A percentile compares a stretch with the other conserved stretches of the same genome.
Evolutionary conservation across 2,797 vertebrate genomes (phyloP).

Genomic region (Poecilia wingei): DNA sequence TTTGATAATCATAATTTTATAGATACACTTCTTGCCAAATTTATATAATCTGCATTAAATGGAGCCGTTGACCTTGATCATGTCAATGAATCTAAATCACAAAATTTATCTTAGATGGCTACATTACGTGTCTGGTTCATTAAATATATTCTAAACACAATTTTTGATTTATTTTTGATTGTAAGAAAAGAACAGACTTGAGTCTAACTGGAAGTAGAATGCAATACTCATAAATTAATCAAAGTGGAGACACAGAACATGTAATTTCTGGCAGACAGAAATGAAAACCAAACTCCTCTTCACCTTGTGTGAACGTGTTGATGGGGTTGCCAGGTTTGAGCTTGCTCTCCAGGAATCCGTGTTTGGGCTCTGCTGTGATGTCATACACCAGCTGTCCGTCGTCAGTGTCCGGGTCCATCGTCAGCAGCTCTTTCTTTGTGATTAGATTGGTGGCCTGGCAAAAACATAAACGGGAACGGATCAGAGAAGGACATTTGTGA

Average conservation of each 20-base stretch:
- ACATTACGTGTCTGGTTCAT: neutral
- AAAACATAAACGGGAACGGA: neutral
- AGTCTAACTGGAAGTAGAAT: neutral
- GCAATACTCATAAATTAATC: too few relatives aligned
- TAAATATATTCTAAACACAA: neutral
- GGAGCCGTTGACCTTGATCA: too few relatives aligned
- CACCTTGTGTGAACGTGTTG: slow-evolving; percentile 92
- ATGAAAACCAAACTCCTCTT: neutral
- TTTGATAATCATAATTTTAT: too few relatives aligned
- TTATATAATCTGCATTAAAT: too few relatives aligned
- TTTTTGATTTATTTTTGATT: neutral
- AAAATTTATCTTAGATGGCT: neutral
- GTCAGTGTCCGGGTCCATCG: slow-evolving; percentile 91
- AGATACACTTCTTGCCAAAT: too few relatives aligned
- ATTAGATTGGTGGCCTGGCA: slow-evolving; percentile 91
- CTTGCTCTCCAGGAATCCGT: slow-evolving; percentile 91
- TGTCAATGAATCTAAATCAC: neutral
- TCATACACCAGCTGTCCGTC: slow-evolving; percentile 91
- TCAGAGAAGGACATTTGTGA: neutral
- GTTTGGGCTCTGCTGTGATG: slow-evolving; percentile 83
- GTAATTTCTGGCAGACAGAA: neutral
- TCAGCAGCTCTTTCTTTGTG: slow-evolving; percentile 95
- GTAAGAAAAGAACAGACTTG: too few relatives aligned
- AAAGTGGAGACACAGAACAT: neutral
- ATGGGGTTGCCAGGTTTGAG: slow-evolving; percentile 80